Conservation (phyloP, 2,113 vertebrate species). For the Antechinus flavipes region DNA sequence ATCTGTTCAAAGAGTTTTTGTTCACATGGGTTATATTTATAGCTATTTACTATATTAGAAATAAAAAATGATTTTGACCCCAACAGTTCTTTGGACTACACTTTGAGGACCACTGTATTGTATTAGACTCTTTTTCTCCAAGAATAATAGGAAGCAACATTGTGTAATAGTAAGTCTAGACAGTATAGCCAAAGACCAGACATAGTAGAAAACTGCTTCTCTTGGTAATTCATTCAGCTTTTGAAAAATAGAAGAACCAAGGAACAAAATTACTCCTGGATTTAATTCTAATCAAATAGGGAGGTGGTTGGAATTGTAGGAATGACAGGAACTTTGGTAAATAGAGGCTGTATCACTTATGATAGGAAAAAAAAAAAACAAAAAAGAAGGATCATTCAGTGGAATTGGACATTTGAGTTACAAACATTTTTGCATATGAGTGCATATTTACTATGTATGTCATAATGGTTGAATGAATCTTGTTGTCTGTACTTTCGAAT, state of each 20-base stretch:
- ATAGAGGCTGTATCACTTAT: not conserved
- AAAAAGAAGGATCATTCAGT: not conserved
- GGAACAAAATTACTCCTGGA: not conserved
- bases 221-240: not conserved
- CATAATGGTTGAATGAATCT: not conserved
- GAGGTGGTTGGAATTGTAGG: not conserved
- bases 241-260: not conserved
- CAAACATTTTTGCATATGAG: too few species aligned
- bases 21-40: too few species aligned
- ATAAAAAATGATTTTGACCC: too few species aligned
- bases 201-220: not conserved
- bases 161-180: not conserved
- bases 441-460: not conserved
- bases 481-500: not conserved
- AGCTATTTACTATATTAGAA: too few species aligned
- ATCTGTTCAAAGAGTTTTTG: too few species aligned
- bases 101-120: not conserved
- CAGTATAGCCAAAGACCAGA: not conserved
- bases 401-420: not conserved
- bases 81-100: too few species aligned
- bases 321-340: not conserved
- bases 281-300: not conserved
- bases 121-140: not conserved
- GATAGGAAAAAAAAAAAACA: too few species aligned
- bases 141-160: too few species aligned